A percentile compares a stretch with the other conserved stretches of the same genome.
Conservation (phyloP, 2,113 vertebrate genomes). For the Lethenteron camtschaticum region DNA sequence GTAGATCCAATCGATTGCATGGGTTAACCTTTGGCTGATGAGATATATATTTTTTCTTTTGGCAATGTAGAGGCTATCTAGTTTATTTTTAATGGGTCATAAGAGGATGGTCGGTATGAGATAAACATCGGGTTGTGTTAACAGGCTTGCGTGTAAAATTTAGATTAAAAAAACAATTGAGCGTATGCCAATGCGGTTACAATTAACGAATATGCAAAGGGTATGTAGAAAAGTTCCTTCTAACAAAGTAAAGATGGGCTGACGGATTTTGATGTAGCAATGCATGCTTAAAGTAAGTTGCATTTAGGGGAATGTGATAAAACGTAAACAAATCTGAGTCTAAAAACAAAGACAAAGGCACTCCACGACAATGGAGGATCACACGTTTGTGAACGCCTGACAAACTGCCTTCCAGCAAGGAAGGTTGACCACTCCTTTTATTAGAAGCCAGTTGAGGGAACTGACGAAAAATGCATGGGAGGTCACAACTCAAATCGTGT, state of each 20-base stretch:
- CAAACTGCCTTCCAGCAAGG: no score
- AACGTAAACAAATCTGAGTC: no score
- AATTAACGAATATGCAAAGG: neutral
- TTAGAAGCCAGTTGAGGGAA: no score
- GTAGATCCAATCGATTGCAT: neutral
- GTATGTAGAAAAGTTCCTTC: neutral
- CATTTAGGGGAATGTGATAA: neutral
- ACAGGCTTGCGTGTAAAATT: neutral
- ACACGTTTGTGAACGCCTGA: no score
- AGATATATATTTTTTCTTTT: neutral
- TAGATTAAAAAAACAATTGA: neutral
- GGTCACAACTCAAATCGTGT: no score
- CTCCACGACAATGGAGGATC: no score
- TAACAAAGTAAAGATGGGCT: no score
- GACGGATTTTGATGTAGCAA: no score
- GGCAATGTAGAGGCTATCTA: neutral
- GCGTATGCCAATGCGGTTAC: neutral
- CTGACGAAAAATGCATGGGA: no score
- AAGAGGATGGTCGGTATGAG: neutral
- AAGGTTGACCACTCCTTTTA: no score
- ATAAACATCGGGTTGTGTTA: neutral
- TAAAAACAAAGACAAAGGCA: no score
- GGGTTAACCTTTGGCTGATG: neutral
- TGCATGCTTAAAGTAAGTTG: constrained; percentile 1
- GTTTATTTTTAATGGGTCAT: neutral